These are phyloP conservation scores for Ameiurus melas DNA, from an alignment of 2,113 vertebrate genomes.

Conservation along the genomic window DNA sequence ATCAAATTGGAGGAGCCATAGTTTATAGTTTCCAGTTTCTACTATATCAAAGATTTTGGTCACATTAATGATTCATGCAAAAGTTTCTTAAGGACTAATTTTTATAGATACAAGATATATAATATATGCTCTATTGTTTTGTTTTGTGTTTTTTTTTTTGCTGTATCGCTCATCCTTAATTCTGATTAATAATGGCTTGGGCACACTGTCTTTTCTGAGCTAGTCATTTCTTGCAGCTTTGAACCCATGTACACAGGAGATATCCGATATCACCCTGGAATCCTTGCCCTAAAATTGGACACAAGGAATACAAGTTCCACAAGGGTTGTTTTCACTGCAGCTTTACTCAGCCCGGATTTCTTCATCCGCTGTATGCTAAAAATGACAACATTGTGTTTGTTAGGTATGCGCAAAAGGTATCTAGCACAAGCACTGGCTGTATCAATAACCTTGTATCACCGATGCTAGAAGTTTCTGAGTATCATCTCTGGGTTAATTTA, in stretches of 20 bases:
- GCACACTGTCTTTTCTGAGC: not conserved
- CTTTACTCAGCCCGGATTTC: not conserved
- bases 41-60: not conserved
- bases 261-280: not conserved
- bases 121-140: not conserved
- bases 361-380: not conserved
- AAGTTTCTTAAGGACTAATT: not conserved
- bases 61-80: not conserved
- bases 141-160: not conserved
- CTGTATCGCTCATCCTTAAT: not conserved
- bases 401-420: not conserved
- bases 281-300: not conserved
- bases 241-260: not conserved
- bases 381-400: not conserved
- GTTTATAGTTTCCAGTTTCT: not conserved
- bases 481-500: constrained; percentile 11
- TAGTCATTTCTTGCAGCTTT: not conserved
- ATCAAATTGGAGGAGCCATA: not conserved
- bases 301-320: not conserved
- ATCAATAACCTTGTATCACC: not conserved
- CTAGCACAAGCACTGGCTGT: not conserved
- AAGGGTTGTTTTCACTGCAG: constrained; percentile 1
- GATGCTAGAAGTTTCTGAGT: not conserved
- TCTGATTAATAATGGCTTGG: not conserved
- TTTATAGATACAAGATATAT: not conserved